Conservation (phyloP, 1,140 invertebrate genomes). For the Saccostrea glomerata region DNA sequence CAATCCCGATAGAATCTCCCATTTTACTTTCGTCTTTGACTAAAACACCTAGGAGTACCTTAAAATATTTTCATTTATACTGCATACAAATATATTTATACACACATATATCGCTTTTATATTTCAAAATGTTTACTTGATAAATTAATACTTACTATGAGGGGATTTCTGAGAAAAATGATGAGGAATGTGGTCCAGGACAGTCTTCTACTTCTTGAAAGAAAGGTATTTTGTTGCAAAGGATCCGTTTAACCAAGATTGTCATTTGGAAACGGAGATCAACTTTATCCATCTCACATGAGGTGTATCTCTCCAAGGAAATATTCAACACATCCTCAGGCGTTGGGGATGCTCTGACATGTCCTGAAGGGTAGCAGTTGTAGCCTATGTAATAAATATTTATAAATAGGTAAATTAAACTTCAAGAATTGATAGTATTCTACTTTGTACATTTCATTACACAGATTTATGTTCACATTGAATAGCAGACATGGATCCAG, state of each 20-base stretch:
- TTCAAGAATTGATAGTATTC: too few relatives aligned
- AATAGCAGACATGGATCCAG: too few relatives aligned
- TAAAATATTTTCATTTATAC: not conserved
- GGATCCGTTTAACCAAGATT: constrained; percentile 25
- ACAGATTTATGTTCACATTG: too few relatives aligned
- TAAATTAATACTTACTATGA: constrained; percentile 40
- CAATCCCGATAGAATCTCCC: too few relatives aligned
- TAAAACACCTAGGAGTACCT: constrained; percentile 25
- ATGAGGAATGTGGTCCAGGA: constrained; percentile 37
- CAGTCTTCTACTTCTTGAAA: constrained; percentile 23
- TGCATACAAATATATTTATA: not conserved
- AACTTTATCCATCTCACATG: constrained; percentile 41
- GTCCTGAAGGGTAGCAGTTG: too few relatives aligned
- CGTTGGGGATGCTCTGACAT: too few relatives aligned
- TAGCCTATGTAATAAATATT: too few relatives aligned
- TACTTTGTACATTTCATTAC: too few relatives aligned
- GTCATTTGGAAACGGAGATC: constrained; percentile 40
- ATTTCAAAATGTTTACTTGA: too few relatives aligned
- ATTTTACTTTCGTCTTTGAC: constrained; percentile 41
- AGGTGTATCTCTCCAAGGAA: constrained; percentile 1
- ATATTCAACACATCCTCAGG: not conserved
- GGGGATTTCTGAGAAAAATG: constrained; percentile 12
- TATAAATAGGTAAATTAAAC: too few relatives aligned
- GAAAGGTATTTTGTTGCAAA: not conserved
- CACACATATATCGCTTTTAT: too few relatives aligned